These are phyloP conservation scores for Prietella phreatophila DNA, from an alignment of 2,113 vertebrate species.

Conservation along the genomic window DNA sequence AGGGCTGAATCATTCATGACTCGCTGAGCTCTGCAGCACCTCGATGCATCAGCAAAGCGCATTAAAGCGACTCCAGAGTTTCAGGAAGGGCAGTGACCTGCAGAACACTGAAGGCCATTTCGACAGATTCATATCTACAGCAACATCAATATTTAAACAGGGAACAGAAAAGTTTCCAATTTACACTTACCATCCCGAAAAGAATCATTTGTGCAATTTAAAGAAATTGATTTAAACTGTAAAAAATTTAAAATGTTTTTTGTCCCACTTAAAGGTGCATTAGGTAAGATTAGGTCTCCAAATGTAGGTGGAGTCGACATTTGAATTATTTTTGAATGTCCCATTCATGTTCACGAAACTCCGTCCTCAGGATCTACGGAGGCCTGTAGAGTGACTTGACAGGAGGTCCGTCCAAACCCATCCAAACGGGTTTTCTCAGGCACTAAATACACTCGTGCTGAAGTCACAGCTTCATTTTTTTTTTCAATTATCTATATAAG, in stretches of 20 bases:
- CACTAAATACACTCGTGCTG: neutral
- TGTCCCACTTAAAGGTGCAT: neutral
- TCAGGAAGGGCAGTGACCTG: neutral
- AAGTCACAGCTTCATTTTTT: neutral
- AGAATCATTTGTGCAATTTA: neutral
- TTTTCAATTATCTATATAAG: too few relatives aligned
- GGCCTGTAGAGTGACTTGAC: neutral
- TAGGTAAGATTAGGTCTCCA: neutral
- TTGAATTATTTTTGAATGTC: neutral
- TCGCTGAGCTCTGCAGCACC: constrained; percentile 3
- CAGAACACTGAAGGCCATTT: neutral
- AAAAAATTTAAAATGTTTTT: too few relatives aligned
- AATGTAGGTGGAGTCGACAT: neutral
- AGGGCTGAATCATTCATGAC: constrained; percentile 39
- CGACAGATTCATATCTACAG: neutral
- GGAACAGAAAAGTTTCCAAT: neutral
- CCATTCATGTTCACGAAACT: neutral
- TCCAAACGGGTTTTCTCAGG: neutral
- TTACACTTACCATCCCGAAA: neutral
- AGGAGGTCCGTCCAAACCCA: neutral
- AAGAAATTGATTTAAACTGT: too few relatives aligned
- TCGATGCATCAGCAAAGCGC: neutral
- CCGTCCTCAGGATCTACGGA: neutral
- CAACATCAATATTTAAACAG: neutral
- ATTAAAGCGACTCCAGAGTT: constrained; percentile 9